Base-by-base conservation (phyloP, 2,113 vertebrate genomes). In the Tor tambroides region DNA sequence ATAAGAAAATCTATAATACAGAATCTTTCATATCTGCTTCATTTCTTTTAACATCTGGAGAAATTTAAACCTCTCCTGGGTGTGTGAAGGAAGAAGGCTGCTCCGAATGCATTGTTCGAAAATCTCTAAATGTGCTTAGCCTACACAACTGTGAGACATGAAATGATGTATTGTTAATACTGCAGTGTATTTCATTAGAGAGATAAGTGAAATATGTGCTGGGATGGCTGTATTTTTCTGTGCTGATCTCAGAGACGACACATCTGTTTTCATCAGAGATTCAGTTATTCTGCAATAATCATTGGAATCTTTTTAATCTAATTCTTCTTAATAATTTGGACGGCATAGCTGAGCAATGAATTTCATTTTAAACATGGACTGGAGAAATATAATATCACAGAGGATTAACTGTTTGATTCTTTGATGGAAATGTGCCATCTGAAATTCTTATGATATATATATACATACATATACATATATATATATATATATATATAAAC, bases 321-420 rank as follows among this genome's bases (percentile, higher is more conserved):
- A 74, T 86, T 89, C 2, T 80, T 88, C 61, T 83, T 86, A 81
- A 82, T 91, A 59, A 87, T 90, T 86, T 65, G 81, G 74, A 86
- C 69, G 54, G 74, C 84, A 63, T 76, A 17, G 67, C 32, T 61
- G 67, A 76, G 77, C 12, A 15, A 78, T 14, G 61, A 5, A 84
- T 43, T 56, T 6, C 2, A 6, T 59, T 83, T 71, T 38, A 35
- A 59, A 43, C 30, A 75, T 83, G 38, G 83, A 77, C 69, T 43
- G 35, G 26, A 35, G 28, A 82, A 11, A 30, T 30, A 65, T 23
- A 74, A 75, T 80, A 56, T 43, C 21, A 76, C 43, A 38, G 30
- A 7, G 43, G 35, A 43, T 63, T 51, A 77, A 80, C 12, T 32
- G 8, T 76, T 78, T 21, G 83, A 23, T 79, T 85, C 41, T 85